Conservation (phyloP, 1,140 invertebrate genomes). For the Cyclina sinensis region DNA sequence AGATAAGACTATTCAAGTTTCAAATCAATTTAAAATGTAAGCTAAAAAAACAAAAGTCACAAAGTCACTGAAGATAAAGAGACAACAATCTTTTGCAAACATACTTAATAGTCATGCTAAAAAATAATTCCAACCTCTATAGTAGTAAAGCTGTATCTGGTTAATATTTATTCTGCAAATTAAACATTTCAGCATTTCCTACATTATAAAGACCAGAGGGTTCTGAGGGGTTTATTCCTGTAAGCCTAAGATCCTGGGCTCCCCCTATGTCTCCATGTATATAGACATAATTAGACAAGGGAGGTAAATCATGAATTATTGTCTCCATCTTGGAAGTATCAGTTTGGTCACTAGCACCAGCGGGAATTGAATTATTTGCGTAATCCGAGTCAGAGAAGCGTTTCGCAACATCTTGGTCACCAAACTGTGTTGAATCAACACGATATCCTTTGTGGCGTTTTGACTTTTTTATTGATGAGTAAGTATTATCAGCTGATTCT, state of each 20-base stretch:
- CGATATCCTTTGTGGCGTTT: conserved; percentile 18
- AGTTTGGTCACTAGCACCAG: background rate
- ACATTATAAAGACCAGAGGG: conserved; percentile 3
- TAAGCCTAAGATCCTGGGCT: conserved; percentile 23
- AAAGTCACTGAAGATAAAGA: too few relatives aligned
- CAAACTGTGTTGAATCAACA: background rate
- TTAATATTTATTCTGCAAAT: conserved; percentile 43
- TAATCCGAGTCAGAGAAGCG: background rate
- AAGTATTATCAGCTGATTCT: conserved; percentile 6
- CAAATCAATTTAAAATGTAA: too few relatives aligned
- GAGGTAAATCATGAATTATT: conserved; percentile 48
- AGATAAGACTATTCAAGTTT: too few relatives aligned
- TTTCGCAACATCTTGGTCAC: background rate
- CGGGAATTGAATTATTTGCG: background rate
- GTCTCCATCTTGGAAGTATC: conserved; percentile 26
- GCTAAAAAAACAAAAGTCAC: too few relatives aligned
- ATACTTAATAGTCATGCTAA: too few relatives aligned
- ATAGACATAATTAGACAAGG: conserved; percentile 46
- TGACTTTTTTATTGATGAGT: conserved; percentile 22
- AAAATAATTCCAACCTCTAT: too few relatives aligned
- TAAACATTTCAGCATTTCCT: conserved; percentile 39
- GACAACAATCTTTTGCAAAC: too few relatives aligned
- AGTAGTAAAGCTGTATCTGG: background rate
- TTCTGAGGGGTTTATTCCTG: background rate
- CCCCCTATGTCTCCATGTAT: conserved; percentile 24